phyloP scores from a whole-genome alignment of 2,113 vertebrate genomes.

The Struthidea cinerea region DNA sequence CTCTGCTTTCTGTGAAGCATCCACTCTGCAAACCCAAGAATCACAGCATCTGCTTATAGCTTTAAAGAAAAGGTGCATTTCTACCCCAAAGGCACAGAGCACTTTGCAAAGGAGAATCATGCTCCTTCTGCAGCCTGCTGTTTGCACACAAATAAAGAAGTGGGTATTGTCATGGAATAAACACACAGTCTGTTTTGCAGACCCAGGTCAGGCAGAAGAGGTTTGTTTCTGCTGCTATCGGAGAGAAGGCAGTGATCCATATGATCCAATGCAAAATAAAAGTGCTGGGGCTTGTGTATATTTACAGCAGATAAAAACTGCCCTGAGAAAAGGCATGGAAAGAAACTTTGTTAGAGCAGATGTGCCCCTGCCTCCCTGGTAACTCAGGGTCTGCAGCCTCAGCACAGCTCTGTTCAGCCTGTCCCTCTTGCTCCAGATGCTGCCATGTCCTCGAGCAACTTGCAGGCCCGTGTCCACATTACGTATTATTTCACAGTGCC shows the following conservation, averaged over 20 bases:
- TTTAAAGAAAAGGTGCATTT: background rate
- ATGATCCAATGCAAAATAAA: background rate
- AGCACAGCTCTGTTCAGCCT: background rate
- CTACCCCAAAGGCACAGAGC: background rate
- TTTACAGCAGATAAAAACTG: background rate
- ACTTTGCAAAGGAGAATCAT: background rate
- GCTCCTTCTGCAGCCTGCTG: background rate
- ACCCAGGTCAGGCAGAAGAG: background rate
- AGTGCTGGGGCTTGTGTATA: background rate
- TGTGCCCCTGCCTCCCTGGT: background rate
- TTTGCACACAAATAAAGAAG: background rate
- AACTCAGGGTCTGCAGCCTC: background rate
- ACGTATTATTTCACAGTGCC: background rate
- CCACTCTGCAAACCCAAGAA: background rate
- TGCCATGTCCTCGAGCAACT: background rate
- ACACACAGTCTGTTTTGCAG: background rate
- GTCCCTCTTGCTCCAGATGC: background rate
- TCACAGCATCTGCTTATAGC: background rate
- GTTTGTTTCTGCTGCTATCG: background rate
- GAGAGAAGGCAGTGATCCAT: background rate
- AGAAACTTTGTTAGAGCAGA: background rate
- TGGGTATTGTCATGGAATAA: background rate
- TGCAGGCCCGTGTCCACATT: background rate
- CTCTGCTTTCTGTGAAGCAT: background rate
- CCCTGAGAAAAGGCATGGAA: background rate